Conservation (phyloP, 2,888 invertebrate species). For the Eristalis arbustorum region DNA sequence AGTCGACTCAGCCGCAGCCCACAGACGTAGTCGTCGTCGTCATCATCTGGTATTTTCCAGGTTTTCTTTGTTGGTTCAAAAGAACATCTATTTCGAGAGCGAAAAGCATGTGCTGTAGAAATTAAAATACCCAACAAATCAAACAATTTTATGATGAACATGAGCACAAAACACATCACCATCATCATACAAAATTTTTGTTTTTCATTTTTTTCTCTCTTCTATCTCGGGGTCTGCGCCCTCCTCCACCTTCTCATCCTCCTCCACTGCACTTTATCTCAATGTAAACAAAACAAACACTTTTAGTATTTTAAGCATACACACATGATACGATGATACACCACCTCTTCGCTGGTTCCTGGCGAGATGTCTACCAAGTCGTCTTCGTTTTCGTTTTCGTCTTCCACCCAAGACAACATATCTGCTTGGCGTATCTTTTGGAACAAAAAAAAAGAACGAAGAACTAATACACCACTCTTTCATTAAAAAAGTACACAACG, state of each 20-base stretch:
- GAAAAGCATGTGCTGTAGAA: constrained; percentile 18
- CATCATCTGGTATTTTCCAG: neutral
- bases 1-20: neutral
- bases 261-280: constrained; percentile 59
- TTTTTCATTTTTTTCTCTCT: neutral
- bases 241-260: too few relatives aligned
- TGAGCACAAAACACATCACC: constrained; percentile 38
- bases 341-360: constrained; percentile 9
- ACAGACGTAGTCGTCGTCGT: neutral
- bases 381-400: neutral
- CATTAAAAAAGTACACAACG: constrained; percentile 58
- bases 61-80: neutral
- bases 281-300: constrained; percentile 65
- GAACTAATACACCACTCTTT: constrained; percentile 50
- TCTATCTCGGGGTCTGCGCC: neutral
- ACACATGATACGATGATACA: constrained; percentile 39
- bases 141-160: constrained; percentile 63
- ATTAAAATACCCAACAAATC: constrained; percentile 46
- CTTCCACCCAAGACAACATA: constrained; percentile 23
- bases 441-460: constrained; percentile 2
- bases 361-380: constrained; percentile 36
- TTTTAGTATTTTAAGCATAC: constrained; percentile 63
- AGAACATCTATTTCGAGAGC: neutral
- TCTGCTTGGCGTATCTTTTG: constrained; percentile 14
- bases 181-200: constrained; percentile 29